Evolutionary conservation across 2,888 invertebrate genomes (phyloP).

Genomic region (Spisula solida): DNA sequence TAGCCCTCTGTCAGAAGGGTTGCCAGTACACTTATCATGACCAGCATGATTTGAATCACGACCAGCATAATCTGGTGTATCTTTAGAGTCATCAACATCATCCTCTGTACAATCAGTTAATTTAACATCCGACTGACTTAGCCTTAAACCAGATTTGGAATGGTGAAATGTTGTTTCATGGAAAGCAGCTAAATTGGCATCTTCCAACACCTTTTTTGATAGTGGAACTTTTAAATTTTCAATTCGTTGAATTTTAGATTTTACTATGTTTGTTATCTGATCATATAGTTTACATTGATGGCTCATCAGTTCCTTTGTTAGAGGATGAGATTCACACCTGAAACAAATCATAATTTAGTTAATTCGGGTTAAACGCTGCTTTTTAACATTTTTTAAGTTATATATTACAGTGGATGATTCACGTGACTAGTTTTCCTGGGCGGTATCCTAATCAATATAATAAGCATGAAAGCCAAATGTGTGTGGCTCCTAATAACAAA

Average conservation of each 20-base stretch:
- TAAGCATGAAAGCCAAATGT: no score
- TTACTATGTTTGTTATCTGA: slow-evolving; percentile 77
- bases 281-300: slow-evolving; percentile 81
- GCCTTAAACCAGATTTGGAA: slow-evolving; percentile 27
- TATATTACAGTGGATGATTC: no score
- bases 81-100: slow-evolving; percentile 6
- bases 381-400: no score
- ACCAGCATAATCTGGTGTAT: slow-evolving; percentile 14
- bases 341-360: slow-evolving; percentile 43
- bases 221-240: slow-evolving; percentile 78
- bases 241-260: slow-evolving; percentile 70
- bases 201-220: slow-evolving; percentile 37
- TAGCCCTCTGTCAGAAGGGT: not conserved
- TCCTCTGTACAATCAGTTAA: slow-evolving; percentile 31
- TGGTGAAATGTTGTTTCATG: not conserved
- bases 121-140: slow-evolving; percentile 30
- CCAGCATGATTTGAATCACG: not conserved
- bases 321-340: slow-evolving; percentile 84
- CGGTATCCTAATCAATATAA: no score
- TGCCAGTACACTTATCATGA: not conserved
- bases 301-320: slow-evolving; percentile 79
- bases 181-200: not conserved
- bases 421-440: no score
- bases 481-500: no score
- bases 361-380: no score